Percentiles rank a stretch among this genome's conserved stretches.
Conservation (phyloP, 2,797 vertebrate genomes). For the Gallinago stenura region DNA sequence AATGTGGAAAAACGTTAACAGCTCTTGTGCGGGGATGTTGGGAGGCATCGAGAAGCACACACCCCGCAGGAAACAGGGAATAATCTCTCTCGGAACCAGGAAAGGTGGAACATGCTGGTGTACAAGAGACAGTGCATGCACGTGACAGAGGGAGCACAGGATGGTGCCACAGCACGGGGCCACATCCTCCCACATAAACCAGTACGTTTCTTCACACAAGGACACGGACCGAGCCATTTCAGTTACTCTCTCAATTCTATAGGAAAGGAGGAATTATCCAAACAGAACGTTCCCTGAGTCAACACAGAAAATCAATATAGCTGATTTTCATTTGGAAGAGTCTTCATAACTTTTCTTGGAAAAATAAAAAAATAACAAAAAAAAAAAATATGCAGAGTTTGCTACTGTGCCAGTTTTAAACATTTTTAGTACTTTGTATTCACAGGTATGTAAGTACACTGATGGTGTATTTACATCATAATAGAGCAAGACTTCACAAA, state of each 20-base stretch:
- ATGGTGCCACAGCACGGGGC: neutral
- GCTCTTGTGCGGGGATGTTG: neutral
- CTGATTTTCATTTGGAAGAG: neutral
- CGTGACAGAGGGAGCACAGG: neutral
- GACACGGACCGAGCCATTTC: accelerated
- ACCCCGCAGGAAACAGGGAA: neutral
- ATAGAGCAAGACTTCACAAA: neutral
- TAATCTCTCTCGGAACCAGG: neutral
- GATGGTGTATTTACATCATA: neutral
- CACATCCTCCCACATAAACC: neutral
- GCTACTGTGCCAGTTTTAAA: neutral
- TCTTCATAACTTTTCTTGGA: neutral
- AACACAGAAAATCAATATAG: neutral
- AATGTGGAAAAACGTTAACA: neutral
- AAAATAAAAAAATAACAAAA: neutral
- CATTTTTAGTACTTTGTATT: neutral
- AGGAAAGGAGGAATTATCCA: neutral
- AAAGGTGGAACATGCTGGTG: neutral
- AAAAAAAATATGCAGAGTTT: neutral
- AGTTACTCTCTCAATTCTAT: neutral
- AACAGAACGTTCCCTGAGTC: slow-evolving; percentile 57
- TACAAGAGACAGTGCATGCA: neutral
- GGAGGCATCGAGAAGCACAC: neutral
- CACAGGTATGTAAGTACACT: neutral
- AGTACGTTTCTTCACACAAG: neutral